Evolutionary conservation across 2,113 vertebrate genomes (phyloP).

Genomic region (Platichthys flesus): DNA sequence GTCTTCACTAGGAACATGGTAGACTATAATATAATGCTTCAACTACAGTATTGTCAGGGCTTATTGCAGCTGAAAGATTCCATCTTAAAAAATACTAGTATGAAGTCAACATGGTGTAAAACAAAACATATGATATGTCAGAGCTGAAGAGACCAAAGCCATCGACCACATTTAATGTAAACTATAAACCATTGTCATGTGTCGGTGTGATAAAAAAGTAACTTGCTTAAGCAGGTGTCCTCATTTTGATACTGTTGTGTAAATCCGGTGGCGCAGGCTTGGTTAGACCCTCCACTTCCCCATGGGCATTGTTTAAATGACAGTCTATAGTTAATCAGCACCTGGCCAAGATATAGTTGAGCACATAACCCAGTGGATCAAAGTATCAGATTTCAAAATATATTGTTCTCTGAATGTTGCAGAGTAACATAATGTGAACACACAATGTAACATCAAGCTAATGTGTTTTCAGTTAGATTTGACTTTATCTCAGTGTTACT

Average conservation of each 20-base stretch:
- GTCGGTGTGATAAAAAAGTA: neutral
- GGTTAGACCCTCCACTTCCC: neutral
- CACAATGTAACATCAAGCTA: neutral
- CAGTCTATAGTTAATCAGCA: neutral
- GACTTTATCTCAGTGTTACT: too few species aligned
- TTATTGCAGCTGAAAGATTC: neutral
- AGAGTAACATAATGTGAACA: neutral
- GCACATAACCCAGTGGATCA: neutral
- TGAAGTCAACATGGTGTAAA: neutral
- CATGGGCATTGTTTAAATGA: neutral
- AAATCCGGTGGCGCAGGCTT: neutral
- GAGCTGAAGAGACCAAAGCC: neutral
- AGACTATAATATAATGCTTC: slow-evolving; percentile 11
- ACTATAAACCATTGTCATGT: neutral
- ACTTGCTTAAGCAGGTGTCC: neutral
- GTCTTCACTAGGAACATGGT: slow-evolving; percentile 14
- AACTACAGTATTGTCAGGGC: slow-evolving; percentile 2
- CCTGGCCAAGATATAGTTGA: neutral
- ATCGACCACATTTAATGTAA: neutral
- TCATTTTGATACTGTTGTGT: neutral
- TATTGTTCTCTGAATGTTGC: neutral
- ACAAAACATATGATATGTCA: neutral
- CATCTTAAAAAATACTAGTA: neutral
- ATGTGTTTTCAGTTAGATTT: too few species aligned
- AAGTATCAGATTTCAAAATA: neutral